Base-by-base conservation (phyloP, 2,113 vertebrate genomes). In the Panthera tigris region DNA sequence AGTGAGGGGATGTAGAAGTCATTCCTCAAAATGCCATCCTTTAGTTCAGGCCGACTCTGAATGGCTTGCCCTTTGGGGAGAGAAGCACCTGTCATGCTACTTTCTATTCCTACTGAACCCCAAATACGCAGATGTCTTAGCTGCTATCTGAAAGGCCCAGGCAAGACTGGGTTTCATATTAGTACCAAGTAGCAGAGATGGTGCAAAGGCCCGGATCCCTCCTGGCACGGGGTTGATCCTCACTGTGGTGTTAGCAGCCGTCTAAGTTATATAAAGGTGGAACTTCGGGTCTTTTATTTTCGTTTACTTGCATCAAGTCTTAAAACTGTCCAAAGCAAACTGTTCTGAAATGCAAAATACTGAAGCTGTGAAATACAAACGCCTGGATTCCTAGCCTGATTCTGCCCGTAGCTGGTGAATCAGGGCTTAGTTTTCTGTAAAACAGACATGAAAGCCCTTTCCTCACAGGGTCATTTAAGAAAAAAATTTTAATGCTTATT, bases 321-420 rank as follows among this genome's bases (percentile, higher is more conserved):
- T 79, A 66, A 63, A 68, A 21, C 36, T 86, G 39, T 79, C 41
- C 50, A 48, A 89, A 10, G 65, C 41, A 65, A 92, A 36, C 31
- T n/a, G 41, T 48, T 91, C 61, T 65, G 57, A 96, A 76, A 79
- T 93, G 73, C 41, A 93, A 36, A 97, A 39, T 71, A 65, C 29
- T 71, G 25, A 36, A 41, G 36, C 21, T 31, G 4, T 45, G 85
- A 91, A 91, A 83, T 27, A 52, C 65, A 82, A 85, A 69, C 25
- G 33, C 33, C 21, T 48, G 10, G 13, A 39, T 76, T 36, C 18
- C 63, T 71, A 36, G 4, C 55, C 52, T 33, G 65, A 48, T 48
- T 61, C 25, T 55, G 25, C 5, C 19, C 8, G 65, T 79, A 79
- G 55, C 7, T n/a, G 9, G 45, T 45, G 50, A 27, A 33, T 68